These are phyloP conservation scores for Uria aalge DNA, from an alignment of 2,113 vertebrate species.

Conservation along the genomic window DNA sequence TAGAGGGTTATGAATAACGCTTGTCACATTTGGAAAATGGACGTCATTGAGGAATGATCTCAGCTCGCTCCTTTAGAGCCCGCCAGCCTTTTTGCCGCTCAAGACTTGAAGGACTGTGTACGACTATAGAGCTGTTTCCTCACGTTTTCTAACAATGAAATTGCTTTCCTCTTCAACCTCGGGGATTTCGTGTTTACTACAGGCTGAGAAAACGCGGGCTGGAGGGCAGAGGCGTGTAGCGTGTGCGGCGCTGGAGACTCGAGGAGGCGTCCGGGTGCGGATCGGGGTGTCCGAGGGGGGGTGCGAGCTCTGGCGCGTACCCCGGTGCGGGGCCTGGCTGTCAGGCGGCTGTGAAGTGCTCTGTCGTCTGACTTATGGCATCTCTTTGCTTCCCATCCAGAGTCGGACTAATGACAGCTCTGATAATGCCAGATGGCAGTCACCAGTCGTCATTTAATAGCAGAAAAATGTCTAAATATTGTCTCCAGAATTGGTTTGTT, in stretches of 20 bases:
- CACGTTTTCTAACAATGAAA: not conserved
- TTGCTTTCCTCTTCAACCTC: not conserved
- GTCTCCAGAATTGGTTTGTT: not conserved
- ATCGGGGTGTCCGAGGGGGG: accelerated
- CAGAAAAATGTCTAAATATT: conserved; percentile 13
- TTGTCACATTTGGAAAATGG: not conserved
- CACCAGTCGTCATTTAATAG: not conserved
- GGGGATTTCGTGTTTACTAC: not conserved
- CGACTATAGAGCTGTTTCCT: not conserved
- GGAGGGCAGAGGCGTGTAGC: not conserved
- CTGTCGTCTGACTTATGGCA: not conserved
- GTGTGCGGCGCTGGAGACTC: not conserved
- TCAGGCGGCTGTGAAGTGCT: not conserved
- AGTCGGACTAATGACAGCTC: conserved; percentile 6
- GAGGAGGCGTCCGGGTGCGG: not conserved
- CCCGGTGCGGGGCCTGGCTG: not conserved
- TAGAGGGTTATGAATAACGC: not conserved
- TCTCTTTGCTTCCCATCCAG: not conserved
- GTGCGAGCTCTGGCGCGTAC: not conserved
- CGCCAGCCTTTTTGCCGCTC: not conserved
- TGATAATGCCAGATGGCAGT: conserved; percentile 21
- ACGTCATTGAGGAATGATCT: not conserved
- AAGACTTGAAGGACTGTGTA: not conserved
- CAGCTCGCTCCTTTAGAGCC: not conserved
- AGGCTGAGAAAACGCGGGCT: not conserved